Base-by-base conservation (phyloP, 2,797 vertebrate genomes). In the Ceryle rudis region DNA sequence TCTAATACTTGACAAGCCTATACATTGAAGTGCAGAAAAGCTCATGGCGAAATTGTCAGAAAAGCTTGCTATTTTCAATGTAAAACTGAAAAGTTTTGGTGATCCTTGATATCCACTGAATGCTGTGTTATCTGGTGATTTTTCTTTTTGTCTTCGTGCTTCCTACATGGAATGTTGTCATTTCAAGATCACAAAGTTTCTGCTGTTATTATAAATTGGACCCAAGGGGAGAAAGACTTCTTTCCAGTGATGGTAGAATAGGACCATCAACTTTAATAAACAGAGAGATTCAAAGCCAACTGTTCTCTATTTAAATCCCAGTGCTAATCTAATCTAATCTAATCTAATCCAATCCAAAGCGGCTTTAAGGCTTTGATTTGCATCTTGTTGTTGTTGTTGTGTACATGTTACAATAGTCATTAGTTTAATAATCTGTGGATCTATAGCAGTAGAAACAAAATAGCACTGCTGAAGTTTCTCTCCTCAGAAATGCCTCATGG, bases 251-350 rank as follows among this genome's bases (percentile, higher is more conserved):
- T 75, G 10, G 73, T 81, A 44, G 79, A 79, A 42, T 10, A 62
- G 62, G 42, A 81, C 66, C 35, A 47, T 86, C 42, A 73, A 55
- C 70, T 86, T 86, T 47, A 69, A 66, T 61, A 93, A 84, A 78
- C 47, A 71, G 44, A 55, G 25, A 62, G 55, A 86, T 86, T 77
- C 67, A 84, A 77, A 95, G 62, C 86, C 77, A 92, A 89, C 60
- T 57, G 73, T 60, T 70, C 55, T 86, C 42, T 89, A 7, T 70
- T 94, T 91, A 89, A 95, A 96, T 84, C 55, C 31, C 44, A 71
- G 33, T 73, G 62, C 72, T 49, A 79, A 90, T 85, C 79, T 90
- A 55, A 93, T 89, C 78, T 91, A 83, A 81, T 91, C 93, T 91
- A 86, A 93, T 23, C 44, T 67, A 81, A 80, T 89, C 74, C 80